Percentiles rank a stretch among this genome's conserved stretches.
Conservation (phyloP, 2,113 vertebrate species). For the Paradisaea rubra region DNA sequence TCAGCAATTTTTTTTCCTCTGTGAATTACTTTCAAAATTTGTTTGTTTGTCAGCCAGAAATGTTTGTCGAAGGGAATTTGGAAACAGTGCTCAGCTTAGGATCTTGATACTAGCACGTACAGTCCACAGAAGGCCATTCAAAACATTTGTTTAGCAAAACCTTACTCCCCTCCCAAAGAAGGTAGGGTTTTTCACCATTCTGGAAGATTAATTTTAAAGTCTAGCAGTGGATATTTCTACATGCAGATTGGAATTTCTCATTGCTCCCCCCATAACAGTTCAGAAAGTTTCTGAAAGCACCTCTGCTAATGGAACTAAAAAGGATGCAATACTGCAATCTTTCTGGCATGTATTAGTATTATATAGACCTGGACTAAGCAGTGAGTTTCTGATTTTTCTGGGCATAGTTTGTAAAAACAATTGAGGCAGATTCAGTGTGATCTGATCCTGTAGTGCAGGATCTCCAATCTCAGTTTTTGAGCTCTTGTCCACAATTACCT, state of each 20-base stretch:
- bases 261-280: not conserved
- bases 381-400: not conserved
- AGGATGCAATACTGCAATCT: not conserved
- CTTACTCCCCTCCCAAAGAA: not conserved
- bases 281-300: not conserved
- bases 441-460: not conserved
- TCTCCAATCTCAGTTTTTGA: not conserved
- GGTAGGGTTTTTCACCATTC: not conserved
- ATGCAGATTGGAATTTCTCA: not conserved
- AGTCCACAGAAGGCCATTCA: not conserved
- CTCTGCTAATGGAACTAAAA: not conserved
- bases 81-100: not conserved
- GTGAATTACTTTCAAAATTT: constrained; percentile 16
- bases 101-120: not conserved
- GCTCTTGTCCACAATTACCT: not conserved
- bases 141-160: not conserved
- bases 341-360: not conserved
- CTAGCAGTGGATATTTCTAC: not conserved
- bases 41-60: constrained; percentile 4
- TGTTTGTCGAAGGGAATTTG: not conserved
- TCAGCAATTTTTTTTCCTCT: not conserved
- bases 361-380: not conserved
- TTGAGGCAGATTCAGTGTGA: not conserved
- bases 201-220: not conserved
- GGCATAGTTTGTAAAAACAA: not conserved